Evolutionary conservation across 2,888 invertebrate species (phyloP), one percentile per base, ranked within the genome.

Genomic region (Tachina grossa): DNA sequence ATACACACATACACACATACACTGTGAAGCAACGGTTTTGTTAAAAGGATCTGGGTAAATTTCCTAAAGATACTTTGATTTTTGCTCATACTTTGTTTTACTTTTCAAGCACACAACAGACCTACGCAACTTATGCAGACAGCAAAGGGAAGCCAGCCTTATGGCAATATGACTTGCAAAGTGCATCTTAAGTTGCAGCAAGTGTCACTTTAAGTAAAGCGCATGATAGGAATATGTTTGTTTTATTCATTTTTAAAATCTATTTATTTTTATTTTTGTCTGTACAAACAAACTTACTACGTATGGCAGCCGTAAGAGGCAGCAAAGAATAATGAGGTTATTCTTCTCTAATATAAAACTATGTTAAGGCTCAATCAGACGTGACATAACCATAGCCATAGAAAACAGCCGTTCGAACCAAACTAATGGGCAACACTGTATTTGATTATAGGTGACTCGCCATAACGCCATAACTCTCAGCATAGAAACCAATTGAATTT

Each of bases 101-200:
- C 2, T n/a, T 9, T 22, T 11, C 9, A 13, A 19, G 41, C 41
- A 51, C 22, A 22, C 57, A 41, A 47, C 45, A 79, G 43, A 57
- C 49, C 43, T 61, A 80, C 49, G 47, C 69, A 41, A 63, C 22
- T 11, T 47, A 14, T 0, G 41, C 14, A 61, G 10, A 53, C 16
- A 53, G 66, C 11, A 16, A 39, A 16, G 51, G 66, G 19, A 41
- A 76, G 59, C n/a, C n/a, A n/a, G n/a, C 82, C 82, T 85, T 71
- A 61, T 55, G 85, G 82, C 75, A 86, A 83, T 79, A 82, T 85
- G 86, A 85, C 85, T 87, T 76, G 72, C 79, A 85, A 87, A 86
- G 86, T 86, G 83, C 86, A 86, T 80, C 86, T 86, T 78, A 87
- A 86, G 84, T 87, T 82, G 79, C 71, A 86, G 87, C 85, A 87